Conservation (phyloP, 2,113 vertebrate species). For the Oriolus oriolus region DNA sequence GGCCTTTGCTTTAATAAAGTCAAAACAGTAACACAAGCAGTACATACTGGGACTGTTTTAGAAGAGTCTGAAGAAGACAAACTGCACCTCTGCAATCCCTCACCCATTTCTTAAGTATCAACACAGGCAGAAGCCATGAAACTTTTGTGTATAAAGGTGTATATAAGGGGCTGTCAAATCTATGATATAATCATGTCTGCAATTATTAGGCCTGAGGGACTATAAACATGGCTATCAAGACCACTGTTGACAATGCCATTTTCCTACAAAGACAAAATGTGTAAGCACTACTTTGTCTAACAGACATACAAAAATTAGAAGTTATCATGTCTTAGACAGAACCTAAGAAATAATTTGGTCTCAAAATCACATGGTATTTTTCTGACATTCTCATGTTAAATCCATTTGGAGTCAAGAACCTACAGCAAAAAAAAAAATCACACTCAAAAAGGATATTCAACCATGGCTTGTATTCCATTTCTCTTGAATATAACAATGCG, state of each 20-base stretch:
- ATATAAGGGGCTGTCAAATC: background rate
- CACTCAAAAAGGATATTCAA: constrained; percentile 91
- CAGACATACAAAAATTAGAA: background rate
- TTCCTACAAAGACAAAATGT: background rate
- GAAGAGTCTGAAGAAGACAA: background rate
- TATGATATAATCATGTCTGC: background rate
- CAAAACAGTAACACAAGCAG: background rate
- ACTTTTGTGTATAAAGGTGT: background rate
- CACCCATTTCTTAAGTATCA: background rate
- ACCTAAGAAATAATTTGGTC: background rate
- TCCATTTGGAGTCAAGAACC: background rate
- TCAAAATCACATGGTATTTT: background rate
- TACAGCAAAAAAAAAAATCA: background rate
- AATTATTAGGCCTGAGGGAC: background rate
- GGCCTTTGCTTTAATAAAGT: background rate
- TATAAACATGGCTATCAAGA: background rate
- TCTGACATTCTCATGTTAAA: background rate
- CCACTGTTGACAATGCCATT: background rate
- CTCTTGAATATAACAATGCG: constrained; percentile 97
- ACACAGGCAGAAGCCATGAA: background rate
- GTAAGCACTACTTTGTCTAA: background rate
- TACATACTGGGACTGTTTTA: background rate
- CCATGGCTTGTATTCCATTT: constrained; percentile 95
- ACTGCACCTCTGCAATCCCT: background rate
- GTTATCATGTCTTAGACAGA: background rate